Evolutionary conservation across 2,888 invertebrate genomes (phyloP).

Genomic region (Bimastos eiseni): DNA sequence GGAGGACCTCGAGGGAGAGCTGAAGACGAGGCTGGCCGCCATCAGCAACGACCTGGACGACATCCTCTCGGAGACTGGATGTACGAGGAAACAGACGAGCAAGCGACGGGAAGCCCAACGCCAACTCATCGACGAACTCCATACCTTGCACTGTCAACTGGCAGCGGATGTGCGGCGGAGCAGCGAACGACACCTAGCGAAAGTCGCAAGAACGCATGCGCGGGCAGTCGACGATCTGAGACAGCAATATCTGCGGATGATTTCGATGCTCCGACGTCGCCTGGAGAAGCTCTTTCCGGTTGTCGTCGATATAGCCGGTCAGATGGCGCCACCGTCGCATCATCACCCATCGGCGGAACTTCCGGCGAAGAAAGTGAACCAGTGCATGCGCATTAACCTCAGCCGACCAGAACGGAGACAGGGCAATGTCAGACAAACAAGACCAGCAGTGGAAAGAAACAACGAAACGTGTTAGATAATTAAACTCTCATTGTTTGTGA

Average conservation of each 20-base stretch:
- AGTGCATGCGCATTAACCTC: not conserved
- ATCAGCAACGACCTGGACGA: not conserved
- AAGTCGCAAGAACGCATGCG: not conserved
- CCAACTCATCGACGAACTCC: not conserved
- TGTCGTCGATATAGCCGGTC: not conserved
- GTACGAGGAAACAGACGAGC: not conserved
- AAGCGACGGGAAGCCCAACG: conserved; percentile 18
- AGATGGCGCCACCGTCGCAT: conserved; percentile 2
- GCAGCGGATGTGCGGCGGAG: not conserved
- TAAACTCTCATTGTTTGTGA: not conserved
- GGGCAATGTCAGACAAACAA: not conserved
- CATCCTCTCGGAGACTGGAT: not conserved
- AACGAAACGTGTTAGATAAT: not conserved
- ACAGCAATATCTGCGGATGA: not conserved
- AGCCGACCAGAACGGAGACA: not conserved
- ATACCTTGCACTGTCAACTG: conserved; percentile 16
- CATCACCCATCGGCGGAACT: not conserved
- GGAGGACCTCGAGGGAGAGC: not conserved
- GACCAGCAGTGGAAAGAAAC: not conserved
- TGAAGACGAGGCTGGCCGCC: not conserved
- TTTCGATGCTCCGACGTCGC: not conserved
- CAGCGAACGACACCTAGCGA: not conserved
- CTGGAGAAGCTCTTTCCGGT: not conserved
- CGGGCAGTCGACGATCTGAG: not conserved
- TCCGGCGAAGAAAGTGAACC: not conserved